phyloP scores from a whole-genome alignment of 2,797 vertebrate species.

The Selene dorsalis region DNA sequence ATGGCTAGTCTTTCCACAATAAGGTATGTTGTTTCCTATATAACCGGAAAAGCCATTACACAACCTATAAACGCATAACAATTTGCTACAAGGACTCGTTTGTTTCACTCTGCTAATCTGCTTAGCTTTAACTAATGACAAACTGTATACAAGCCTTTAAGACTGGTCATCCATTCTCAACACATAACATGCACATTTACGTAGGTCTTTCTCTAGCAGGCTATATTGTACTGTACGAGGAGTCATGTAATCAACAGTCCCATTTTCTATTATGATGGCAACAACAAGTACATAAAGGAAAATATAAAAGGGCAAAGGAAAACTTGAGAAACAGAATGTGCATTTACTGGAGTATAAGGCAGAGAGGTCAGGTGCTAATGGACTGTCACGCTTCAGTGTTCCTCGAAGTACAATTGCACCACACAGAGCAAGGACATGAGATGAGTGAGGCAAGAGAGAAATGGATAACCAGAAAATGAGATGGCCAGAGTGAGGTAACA shows the following conservation, averaged over 20 bases:
- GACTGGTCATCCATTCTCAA: conserved; percentile 15
- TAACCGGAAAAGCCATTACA: conserved; percentile 41
- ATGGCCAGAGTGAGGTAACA: not conserved
- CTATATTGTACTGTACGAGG: not conserved
- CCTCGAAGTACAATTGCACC: conserved; percentile 38
- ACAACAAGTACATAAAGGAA: conserved; percentile 1
- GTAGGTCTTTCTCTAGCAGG: not conserved
- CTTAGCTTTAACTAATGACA: conserved; percentile 42
- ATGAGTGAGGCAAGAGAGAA: conserved; percentile 37
- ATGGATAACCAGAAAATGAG: conserved; percentile 23
- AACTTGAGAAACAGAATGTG: conserved; percentile 29
- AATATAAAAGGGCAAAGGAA: conserved; percentile 12
- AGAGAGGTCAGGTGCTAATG: conserved; percentile 49
- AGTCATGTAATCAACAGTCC: not conserved
- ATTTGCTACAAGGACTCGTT: conserved; percentile 53
- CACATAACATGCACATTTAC: not conserved
- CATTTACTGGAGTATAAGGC: conserved; percentile 27
- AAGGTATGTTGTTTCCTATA: conserved; percentile 22
- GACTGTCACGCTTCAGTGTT: conserved; percentile 46
- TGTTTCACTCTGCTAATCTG: conserved; percentile 57
- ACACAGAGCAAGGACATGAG: conserved; percentile 11
- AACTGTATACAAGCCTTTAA: conserved; percentile 15
- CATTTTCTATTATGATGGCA: not conserved
- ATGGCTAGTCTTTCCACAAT: not conserved
- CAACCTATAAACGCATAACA: conserved; percentile 44